Evolutionary conservation across 2,797 vertebrate species (phyloP), one percentile per base, ranked within the genome.

Genomic region (Helicolenus hilgendorfi): DNA sequence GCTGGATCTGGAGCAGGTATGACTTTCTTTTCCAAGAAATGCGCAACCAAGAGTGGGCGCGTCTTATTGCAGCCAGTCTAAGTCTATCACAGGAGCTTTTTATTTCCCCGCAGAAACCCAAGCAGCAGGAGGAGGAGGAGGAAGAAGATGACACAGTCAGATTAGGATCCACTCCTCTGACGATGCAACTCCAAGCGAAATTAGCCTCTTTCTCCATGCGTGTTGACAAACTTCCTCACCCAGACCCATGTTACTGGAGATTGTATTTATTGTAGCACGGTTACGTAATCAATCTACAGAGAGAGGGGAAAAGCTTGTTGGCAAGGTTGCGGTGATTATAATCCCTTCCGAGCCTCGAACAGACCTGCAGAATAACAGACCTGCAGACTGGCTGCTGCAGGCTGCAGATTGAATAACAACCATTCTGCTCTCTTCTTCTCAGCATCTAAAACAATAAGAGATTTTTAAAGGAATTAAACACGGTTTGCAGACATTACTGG

Each of bases 241-340:
- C 3, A 0, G 24, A 5, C 0, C 2, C 3, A 0, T 20, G 71
- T 65, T 60, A 13, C 20, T 29, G 11, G 20, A 63, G n/a, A 69
- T 45, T 72, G 58, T 26, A 9, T 87, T 83, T 88, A 78, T 93
- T 93, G 83, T 6, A 41, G 36, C 73, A 0, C 77, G 5, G 62
- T 97, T 96, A 97, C 91, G 86, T 84, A 94, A 96, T 82, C 77
- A 68, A 67, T 83, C 77, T 72, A 38, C 69, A 31, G 76, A 18
- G 26, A 5, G 13, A 14, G 82, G 59, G 35, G 78, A 38, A 78
- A 70, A 55, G 75, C 83, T 60, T 45, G 68, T 49, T 83, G 84
- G 79, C 58, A 63, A 87, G 84, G 88, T 77, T 76, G 80, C 63
- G 14, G 26, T 79, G 77, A 89, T 90, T 94, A 7, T 41, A 94